These are phyloP conservation scores for Drosophila setifemur DNA, from an alignment of 1,140 invertebrate species.

Conservation along the genomic window DNA sequence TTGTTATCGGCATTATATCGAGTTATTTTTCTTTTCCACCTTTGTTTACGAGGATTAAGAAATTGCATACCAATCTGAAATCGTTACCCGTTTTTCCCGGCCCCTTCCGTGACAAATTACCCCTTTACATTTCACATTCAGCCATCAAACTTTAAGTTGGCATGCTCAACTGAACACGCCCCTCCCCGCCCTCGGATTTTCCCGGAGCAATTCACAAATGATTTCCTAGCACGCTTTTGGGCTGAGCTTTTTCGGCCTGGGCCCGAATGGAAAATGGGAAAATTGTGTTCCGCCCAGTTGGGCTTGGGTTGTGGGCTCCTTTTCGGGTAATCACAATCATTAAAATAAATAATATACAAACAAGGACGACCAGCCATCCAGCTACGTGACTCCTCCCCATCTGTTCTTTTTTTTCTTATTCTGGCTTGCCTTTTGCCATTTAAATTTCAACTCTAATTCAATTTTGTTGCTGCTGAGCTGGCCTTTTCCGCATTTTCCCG, in stretches of 20 bases:
- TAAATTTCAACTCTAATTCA: slow-evolving; percentile 78
- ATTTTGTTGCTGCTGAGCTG: slow-evolving; percentile 70
- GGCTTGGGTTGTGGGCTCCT: slow-evolving; percentile 31
- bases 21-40: not conserved
- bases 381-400: not conserved
- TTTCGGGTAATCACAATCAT: slow-evolving; percentile 56
- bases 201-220: slow-evolving; percentile 43
- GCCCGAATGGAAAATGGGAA: slow-evolving; percentile 9
- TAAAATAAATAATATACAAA: slow-evolving; percentile 71
- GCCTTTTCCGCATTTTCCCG: slow-evolving; percentile 40
- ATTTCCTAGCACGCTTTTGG: slow-evolving; percentile 53
- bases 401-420: not conserved
- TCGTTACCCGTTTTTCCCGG: not conserved
- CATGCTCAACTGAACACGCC: slow-evolving; percentile 3
- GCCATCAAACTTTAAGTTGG: slow-evolving; percentile 27
- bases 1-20: not conserved
- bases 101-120: slow-evolving; percentile 36
- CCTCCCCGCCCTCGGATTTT: not conserved
- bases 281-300: slow-evolving; percentile 43
- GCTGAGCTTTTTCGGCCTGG: slow-evolving; percentile 30
- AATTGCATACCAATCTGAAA: slow-evolving; percentile 10
- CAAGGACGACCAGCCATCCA: slow-evolving; percentile 24
- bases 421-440: slow-evolving; percentile 39
- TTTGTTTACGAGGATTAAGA: not conserved
- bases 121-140: slow-evolving; percentile 35